Percentiles rank a stretch among this genome's conserved stretches.
phyloP scores from a whole-genome alignment of 2,113 vertebrate species.

The Reinhardtius hippoglossoides region DNA sequence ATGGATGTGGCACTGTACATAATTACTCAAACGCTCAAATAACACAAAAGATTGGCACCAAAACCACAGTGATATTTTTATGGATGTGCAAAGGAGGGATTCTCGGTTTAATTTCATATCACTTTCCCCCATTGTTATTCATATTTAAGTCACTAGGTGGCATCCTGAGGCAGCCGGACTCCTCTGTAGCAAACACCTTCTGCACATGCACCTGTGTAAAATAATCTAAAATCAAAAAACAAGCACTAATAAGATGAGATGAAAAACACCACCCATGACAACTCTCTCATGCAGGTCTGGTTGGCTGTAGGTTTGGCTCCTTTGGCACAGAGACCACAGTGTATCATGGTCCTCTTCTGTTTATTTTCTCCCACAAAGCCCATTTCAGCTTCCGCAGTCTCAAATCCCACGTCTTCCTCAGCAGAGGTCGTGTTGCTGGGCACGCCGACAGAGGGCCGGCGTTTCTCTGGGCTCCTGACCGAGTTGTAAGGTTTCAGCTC shows the following conservation, averaged over 20 bases:
- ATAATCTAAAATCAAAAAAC: slow-evolving; percentile 75
- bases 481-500: slow-evolving; percentile 47
- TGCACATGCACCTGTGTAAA: slow-evolving; percentile 72
- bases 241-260: slow-evolving; percentile 78
- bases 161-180: slow-evolving; percentile 60
- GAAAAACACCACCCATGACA: slow-evolving; percentile 68
- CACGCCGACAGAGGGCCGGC: slow-evolving; percentile 27
- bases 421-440: slow-evolving; percentile 55
- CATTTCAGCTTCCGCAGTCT: slow-evolving; percentile 53
- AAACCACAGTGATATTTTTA: slow-evolving; percentile 46
- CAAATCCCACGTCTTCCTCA: slow-evolving; percentile 45
- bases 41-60: slow-evolving; percentile 69
- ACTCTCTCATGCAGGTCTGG: slow-evolving; percentile 78
- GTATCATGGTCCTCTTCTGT: slow-evolving; percentile 56
- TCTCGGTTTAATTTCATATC: slow-evolving; percentile 12
- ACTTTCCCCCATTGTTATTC: slow-evolving; percentile 30
- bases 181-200: slow-evolving; percentile 48
- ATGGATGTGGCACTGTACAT: slow-evolving; percentile 63
- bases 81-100: slow-evolving; percentile 67
- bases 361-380: slow-evolving; percentile 41
- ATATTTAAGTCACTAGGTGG: slow-evolving; percentile 73
- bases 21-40: slow-evolving; percentile 51
- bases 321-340: slow-evolving; percentile 73
- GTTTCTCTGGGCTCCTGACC: slow-evolving; percentile 53
- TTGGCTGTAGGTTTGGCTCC: slow-evolving; percentile 64